These are phyloP conservation scores for Lerema accius DNA, from an alignment of 1,140 invertebrate genomes.

Conservation along the genomic window DNA sequence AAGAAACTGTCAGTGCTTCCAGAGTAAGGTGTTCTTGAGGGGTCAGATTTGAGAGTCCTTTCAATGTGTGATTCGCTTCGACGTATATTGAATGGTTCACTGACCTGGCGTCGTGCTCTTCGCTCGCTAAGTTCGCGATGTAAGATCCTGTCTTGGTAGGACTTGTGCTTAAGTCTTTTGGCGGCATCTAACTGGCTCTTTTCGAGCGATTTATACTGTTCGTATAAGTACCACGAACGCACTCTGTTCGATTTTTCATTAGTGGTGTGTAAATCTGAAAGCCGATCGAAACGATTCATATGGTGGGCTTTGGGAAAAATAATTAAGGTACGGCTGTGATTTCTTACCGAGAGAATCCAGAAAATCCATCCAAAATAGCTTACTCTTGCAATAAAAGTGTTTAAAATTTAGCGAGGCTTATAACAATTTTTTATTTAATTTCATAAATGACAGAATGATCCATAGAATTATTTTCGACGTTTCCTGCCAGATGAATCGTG, in stretches of 20 bases:
- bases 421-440: slow-evolving; percentile 18
- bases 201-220: slow-evolving; percentile 72
- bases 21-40: slow-evolving; percentile 36
- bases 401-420: slow-evolving; percentile 3
- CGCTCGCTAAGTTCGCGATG: slow-evolving; percentile 61
- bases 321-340: not conserved
- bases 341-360: slow-evolving; percentile 57
- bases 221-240: slow-evolving; percentile 73
- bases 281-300: not conserved
- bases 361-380: slow-evolving; percentile 53
- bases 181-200: slow-evolving; percentile 67
- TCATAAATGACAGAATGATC: slow-evolving; percentile 14
- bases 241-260: slow-evolving; percentile 61
- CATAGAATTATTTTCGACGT: not conserved
- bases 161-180: slow-evolving; percentile 57
- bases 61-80: slow-evolving; percentile 47
- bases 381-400: slow-evolving; percentile 4
- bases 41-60: slow-evolving; percentile 31
- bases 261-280: slow-evolving; percentile 56
- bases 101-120: slow-evolving; percentile 53
- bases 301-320: not conserved
- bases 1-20: slow-evolving; percentile 59
- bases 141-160: slow-evolving; percentile 63
- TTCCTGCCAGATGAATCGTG: not conserved
- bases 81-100: slow-evolving; percentile 46